Conservation (phyloP, 2,888 invertebrate genomes). For the Erebia palarica region DNA sequence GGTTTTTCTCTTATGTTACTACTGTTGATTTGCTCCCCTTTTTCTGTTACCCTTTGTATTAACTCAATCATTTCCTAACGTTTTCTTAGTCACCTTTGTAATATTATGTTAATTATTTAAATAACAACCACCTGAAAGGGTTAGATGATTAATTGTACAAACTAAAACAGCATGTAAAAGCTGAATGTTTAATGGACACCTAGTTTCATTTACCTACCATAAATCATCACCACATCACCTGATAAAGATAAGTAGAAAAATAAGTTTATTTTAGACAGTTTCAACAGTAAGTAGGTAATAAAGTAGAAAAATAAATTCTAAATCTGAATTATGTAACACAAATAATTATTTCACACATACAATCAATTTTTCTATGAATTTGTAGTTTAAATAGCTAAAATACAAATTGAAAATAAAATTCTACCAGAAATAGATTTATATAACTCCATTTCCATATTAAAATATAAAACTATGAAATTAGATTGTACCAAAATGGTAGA, state of each 20-base stretch:
- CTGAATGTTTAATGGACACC: too few relatives aligned
- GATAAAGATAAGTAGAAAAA: background rate
- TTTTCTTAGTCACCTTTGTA: background rate
- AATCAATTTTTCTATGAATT: too few relatives aligned
- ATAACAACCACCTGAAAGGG: background rate
- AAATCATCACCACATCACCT: background rate
- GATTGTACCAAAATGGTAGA: slow-evolving; percentile 12
- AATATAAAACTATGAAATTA: too few relatives aligned
- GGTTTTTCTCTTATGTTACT: slow-evolving; percentile 47
- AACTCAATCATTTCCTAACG: background rate
- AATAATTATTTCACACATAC: too few relatives aligned
- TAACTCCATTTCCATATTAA: too few relatives aligned
- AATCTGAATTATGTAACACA: too few relatives aligned
- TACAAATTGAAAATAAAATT: background rate
- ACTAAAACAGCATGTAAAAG: too few relatives aligned
- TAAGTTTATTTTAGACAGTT: too few relatives aligned
- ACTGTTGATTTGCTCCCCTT: slow-evolving; percentile 68
- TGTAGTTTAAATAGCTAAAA: background rate
- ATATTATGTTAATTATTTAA: background rate
- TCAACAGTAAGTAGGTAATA: too few relatives aligned
- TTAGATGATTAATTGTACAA: background rate
- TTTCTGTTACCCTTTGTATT: slow-evolving; percentile 31
- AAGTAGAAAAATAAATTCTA: too few relatives aligned
- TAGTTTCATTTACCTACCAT: too few relatives aligned
- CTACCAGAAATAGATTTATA: too few relatives aligned